phyloP scores from a whole-genome alignment of 2,797 vertebrate genomes.

The Clarias laeviceps region DNA sequence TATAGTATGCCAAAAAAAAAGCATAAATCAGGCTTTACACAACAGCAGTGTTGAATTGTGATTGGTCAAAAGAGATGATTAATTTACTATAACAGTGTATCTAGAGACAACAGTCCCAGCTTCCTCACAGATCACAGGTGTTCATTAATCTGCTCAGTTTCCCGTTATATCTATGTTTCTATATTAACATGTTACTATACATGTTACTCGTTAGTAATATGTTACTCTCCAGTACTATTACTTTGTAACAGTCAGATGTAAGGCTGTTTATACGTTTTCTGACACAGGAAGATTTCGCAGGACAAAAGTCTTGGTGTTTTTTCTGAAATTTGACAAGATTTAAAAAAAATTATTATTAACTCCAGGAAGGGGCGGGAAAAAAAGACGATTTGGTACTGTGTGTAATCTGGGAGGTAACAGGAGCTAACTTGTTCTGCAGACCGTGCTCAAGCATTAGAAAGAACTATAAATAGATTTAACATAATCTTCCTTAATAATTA shows the following conservation, averaged over 20 bases:
- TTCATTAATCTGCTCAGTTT: background rate
- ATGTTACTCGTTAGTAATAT: too few species aligned
- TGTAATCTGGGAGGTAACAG: background rate
- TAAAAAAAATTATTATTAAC: background rate
- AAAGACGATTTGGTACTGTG: background rate
- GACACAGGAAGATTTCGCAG: background rate
- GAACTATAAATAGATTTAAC: background rate
- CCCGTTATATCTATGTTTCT: background rate
- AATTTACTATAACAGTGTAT: background rate
- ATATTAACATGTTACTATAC: background rate
- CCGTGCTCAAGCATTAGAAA: background rate
- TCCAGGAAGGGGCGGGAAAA: background rate
- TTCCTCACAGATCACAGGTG: background rate
- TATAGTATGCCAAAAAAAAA: too few species aligned
- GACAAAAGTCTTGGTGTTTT: too few species aligned
- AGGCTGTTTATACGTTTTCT: background rate
- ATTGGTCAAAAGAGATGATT: background rate
- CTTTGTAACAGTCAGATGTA: background rate
- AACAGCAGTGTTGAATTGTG: background rate
- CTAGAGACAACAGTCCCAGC: background rate
- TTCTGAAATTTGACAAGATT: background rate
- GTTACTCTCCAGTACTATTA: too few species aligned
- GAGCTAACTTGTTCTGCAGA: background rate
- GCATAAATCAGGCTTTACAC: background rate
- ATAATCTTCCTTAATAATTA: background rate